Conservation (phyloP, 2,113 vertebrate species). For the Bothrops jararaca region DNA sequence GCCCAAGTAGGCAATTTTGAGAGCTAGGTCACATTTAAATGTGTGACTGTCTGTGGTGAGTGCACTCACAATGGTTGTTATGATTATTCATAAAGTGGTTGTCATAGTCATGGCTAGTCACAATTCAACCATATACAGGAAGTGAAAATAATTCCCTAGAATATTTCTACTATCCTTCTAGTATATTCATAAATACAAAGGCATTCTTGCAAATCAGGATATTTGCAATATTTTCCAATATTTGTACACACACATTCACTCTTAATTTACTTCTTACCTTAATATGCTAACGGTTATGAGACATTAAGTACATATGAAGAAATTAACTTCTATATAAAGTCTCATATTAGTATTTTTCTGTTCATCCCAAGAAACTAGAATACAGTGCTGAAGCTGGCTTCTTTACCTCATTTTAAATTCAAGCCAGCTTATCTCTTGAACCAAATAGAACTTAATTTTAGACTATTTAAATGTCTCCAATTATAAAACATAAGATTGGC, state of each 20-base stretch:
- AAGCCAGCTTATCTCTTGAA: conserved; percentile 38
- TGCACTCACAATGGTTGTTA: background rate
- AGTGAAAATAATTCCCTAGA: background rate
- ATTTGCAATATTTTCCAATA: no score
- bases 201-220: background rate
- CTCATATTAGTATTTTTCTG: conserved; percentile 23
- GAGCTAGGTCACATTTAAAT: background rate
- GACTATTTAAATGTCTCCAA: conserved; percentile 40
- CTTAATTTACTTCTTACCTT: conserved; percentile 27
- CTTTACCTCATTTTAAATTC: conserved; percentile 31
- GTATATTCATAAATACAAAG: background rate
- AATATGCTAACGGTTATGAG: conserved; percentile 33
- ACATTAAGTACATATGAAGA: conserved; percentile 19
- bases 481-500: conserved; percentile 23
- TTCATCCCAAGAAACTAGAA: conserved; percentile 9
- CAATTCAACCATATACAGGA: background rate
- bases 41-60: background rate
- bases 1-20: background rate
- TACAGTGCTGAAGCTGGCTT: conserved; percentile 33
- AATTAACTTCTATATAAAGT: conserved; percentile 17
- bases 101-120: background rate
- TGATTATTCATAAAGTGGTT: background rate
- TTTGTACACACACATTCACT: conserved; percentile 16
- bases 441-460: conserved; percentile 51
- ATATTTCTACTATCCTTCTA: background rate